Conservation (phyloP, 2,888 invertebrate genomes). For the Zonitis immaculata region DNA sequence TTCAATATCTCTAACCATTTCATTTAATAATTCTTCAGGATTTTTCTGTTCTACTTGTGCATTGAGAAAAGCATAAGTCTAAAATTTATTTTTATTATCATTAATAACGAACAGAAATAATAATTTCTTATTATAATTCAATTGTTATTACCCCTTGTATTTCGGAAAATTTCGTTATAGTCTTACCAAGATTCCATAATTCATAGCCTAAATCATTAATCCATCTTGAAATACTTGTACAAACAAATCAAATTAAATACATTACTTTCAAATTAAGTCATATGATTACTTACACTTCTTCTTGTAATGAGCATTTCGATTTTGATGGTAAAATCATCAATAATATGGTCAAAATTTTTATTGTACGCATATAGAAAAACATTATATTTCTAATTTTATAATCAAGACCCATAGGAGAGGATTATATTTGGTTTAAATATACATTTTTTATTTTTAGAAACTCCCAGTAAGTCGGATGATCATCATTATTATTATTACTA, state of each 20-base stretch:
- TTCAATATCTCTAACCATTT: constrained; percentile 76
- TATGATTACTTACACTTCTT: constrained; percentile 31
- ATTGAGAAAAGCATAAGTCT: constrained; percentile 76
- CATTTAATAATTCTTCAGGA: constrained; percentile 70
- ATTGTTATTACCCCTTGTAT: constrained; percentile 62
- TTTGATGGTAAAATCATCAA: constrained; percentile 2
- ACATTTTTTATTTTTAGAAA: constrained; percentile 17
- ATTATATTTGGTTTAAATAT: constrained; percentile 10
- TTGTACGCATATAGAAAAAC: constrained; percentile 5
- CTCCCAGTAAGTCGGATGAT: not conserved
- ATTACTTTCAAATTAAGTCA: too few species aligned
- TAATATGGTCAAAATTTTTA: not conserved
- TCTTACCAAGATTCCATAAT: constrained; percentile 70
- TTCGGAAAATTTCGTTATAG: constrained; percentile 72
- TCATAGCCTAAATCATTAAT: constrained; percentile 74
- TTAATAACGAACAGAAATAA: too few species aligned
- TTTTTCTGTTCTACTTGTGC: constrained; percentile 76
- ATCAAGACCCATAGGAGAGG: not conserved
- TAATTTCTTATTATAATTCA: not conserved
- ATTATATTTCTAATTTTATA: constrained; percentile 1
- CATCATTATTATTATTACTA: not conserved
- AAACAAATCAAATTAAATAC: constrained; percentile 6
- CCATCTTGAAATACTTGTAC: constrained; percentile 73
- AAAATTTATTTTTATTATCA: too few species aligned
- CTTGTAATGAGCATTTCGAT: constrained; percentile 25